Evolutionary conservation across 2,113 vertebrate genomes (phyloP), one percentile per base, ranked within the genome.

Genomic region (Reinhardtius hippoglossoides): DNA sequence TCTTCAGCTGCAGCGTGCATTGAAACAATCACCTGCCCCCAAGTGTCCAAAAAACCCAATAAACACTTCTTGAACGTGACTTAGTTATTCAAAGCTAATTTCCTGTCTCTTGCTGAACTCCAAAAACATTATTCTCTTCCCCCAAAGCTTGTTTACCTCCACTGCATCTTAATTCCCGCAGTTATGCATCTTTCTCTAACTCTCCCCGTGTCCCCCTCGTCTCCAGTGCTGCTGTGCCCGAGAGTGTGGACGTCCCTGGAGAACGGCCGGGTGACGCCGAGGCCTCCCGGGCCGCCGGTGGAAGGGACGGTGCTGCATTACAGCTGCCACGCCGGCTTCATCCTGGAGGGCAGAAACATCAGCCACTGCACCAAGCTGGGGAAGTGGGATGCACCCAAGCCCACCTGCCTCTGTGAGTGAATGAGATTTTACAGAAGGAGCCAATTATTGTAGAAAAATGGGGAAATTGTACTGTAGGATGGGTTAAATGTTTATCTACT

Each of bases 341-440:
- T 94, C 65, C 94, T 97, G 89, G 94, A 95, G 89, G 97, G 97
- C 52, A 92, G 93, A 46, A 93, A 96, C 91, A 89, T 92, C 84
- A 96, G 95, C 80, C 92, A 95, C 69, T 98, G 97, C 94, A 97
- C 94, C 85, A 97, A 97, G 69, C 71, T 90, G 85, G 97, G 96
- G 40, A 96, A 96, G 76, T 98, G 97, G 97, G 96, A 96, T 78
- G 92, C 92, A 1, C 95, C 96, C 26, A 97, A 97, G 86, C 96
- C 97, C 72, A 88, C 94, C 90, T 97, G 97, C 90, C 94, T 96
- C 92, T 95, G 96, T 98, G 89, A 94, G 95, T 94, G 20, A 42
- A 23, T 24, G 1, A 80, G 35, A n/a, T 57, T 62, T 67, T 50
- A 26, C 10, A 52, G 15, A 46, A 46, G 12, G 13, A 9, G 35